Conservation (phyloP, 1,140 invertebrate species). For the Sycophaga agraensis region DNA sequence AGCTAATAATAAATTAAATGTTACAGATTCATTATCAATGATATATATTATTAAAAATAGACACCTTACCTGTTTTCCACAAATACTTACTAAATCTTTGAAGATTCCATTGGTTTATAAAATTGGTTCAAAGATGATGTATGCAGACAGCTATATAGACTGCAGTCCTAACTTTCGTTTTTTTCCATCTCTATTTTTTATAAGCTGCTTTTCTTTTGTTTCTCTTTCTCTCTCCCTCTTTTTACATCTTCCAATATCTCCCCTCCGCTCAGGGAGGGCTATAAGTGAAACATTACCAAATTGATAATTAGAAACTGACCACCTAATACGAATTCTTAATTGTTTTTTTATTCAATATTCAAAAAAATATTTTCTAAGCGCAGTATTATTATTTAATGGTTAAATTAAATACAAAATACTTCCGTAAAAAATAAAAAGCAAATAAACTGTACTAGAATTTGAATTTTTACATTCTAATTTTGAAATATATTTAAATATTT, state of each 20-base stretch:
- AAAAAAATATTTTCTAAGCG: no score
- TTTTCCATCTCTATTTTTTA: slow-evolving; percentile 14
- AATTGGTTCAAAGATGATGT: not conserved
- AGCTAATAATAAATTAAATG: no score
- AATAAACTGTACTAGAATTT: no score
- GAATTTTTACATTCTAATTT: no score
- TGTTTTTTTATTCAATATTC: no score
- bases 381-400: no score
- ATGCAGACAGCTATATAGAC: not conserved
- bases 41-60: slow-evolving; percentile 1
- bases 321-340: slow-evolving; percentile 28
- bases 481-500: no score
- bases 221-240: slow-evolving; percentile 34
- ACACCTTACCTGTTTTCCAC: slow-evolving; percentile 18
- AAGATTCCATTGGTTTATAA: not conserved
- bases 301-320: slow-evolving; percentile 53
- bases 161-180: not conserved
- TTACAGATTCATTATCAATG: no score
- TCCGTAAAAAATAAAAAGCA: no score
- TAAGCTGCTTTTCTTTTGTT: slow-evolving; percentile 22
- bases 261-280: slow-evolving; percentile 57
- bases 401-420: no score
- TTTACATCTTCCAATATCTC: slow-evolving; percentile 46
- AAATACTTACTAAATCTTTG: slow-evolving; percentile 24
- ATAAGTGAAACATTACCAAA: slow-evolving; percentile 60